Percentiles rank a stretch among this genome's conserved stretches.
phyloP scores from a whole-genome alignment of 2,888 invertebrate genomes.

The Melanargia galathea region DNA sequence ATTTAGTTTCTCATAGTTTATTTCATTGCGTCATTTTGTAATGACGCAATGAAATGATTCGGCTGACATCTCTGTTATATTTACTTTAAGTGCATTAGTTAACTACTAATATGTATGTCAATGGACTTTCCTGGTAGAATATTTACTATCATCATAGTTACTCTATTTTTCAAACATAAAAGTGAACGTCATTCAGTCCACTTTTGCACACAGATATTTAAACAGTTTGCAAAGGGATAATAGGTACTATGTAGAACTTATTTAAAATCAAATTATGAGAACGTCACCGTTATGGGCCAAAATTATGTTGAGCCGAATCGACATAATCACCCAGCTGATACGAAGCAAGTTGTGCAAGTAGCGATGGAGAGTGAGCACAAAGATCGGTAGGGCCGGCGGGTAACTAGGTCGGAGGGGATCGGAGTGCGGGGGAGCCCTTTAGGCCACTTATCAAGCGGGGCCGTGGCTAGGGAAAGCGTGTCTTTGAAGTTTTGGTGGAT shows the following conservation, averaged over 20 bases:
- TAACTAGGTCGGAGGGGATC: conserved; percentile 50
- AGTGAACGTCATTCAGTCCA: neutral
- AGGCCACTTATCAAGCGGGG: conserved; percentile 74
- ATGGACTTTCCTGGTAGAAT: neutral
- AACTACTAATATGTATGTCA: neutral
- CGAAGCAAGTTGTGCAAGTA: conserved; percentile 75
- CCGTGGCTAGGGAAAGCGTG: conserved; percentile 68
- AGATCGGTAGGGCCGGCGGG: conserved; percentile 75
- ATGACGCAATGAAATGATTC: conserved; percentile 10
- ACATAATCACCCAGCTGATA: conserved; percentile 77
- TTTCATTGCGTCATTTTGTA: neutral
- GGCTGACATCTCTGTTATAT: conserved; percentile 8
- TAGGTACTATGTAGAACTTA: no score
- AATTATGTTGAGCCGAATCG: conserved; percentile 45
- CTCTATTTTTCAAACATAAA: no score
- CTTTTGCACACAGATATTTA: neutral
- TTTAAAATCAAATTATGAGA: conserved; percentile 6
- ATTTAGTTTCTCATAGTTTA: neutral
- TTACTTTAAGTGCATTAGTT: no score
- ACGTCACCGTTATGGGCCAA: conserved; percentile 18
- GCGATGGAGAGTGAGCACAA: conserved; percentile 67
- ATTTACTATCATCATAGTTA: conserved; percentile 1
- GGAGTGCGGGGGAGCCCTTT: conserved; percentile 71
- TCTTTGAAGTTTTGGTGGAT: conserved; percentile 62
- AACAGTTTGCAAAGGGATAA: neutral